A percentile compares a stretch with the other conserved stretches of the same genome.
Evolutionary conservation across 2,113 vertebrate genomes (phyloP).

Genomic region (Pseudopipra pipra): DNA sequence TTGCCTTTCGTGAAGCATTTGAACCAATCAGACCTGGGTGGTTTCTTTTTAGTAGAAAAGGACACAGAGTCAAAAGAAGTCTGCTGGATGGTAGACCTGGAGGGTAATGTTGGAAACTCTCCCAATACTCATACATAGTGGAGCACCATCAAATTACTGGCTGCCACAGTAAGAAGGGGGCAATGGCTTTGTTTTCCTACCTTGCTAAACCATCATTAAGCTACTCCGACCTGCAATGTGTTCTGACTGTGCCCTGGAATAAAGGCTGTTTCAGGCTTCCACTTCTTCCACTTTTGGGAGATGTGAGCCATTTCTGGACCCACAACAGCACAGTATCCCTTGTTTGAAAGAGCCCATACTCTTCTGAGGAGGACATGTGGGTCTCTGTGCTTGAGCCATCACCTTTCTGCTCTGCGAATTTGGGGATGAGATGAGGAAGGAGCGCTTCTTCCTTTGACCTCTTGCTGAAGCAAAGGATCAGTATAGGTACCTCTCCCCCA

Average conservation of each 20-base stretch:
- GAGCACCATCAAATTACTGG: not conserved
- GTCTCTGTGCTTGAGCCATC: not conserved
- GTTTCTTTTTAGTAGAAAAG: not conserved
- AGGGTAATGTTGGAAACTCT: not conserved
- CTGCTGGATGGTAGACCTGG: not conserved
- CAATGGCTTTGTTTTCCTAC: not conserved
- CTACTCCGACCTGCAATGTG: not conserved
- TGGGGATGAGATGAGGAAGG: not conserved
- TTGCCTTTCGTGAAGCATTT: not conserved
- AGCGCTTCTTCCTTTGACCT: fast-evolving
- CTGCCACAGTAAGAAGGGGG: not conserved
- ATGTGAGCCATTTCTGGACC: not conserved
- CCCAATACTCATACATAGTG: not conserved
- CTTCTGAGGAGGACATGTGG: fast-evolving
- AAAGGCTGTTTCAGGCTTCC: not conserved
- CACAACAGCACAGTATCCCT: not conserved
- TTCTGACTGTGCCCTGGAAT: not conserved
- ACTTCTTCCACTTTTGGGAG: not conserved
- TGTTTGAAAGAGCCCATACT: not conserved
- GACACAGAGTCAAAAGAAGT: not conserved
- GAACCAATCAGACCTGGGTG: not conserved
- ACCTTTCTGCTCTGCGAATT: fast-evolving
- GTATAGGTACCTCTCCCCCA: not conserved
- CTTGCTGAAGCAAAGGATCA: not conserved
- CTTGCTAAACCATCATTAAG: not conserved